phyloP scores from a whole-genome alignment of 2,113 vertebrate species.

The Oncorhynchus mykiss region DNA sequence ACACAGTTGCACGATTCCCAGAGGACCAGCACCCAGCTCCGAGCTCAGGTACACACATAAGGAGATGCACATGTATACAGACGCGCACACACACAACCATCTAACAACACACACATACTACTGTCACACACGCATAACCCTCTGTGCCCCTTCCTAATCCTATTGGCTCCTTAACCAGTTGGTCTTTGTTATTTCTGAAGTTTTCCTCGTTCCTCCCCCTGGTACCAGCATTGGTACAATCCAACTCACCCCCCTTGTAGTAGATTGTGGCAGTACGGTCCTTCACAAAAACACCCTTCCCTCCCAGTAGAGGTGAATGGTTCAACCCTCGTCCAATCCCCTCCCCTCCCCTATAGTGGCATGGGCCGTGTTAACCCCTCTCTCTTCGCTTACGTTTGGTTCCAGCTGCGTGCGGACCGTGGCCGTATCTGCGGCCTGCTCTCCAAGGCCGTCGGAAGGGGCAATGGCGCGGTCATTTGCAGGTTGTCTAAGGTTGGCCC shows the following conservation, averaged over 20 bases:
- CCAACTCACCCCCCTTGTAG: neutral
- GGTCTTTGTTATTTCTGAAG: neutral
- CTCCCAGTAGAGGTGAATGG: neutral
- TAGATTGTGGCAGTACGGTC: neutral
- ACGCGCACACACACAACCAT: neutral
- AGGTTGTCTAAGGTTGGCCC: conserved; percentile 70
- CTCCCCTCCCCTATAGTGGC: neutral
- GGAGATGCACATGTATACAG: neutral
- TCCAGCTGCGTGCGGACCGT: conserved; percentile 57
- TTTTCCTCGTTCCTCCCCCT: neutral
- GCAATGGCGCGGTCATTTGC: conserved; percentile 49
- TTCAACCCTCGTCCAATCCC: neutral
- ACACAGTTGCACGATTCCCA: conserved; percentile 87
- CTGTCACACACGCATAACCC: too few relatives aligned
- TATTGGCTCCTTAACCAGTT: neutral
- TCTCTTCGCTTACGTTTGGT: conserved; percentile 47
- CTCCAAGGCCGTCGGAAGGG: conserved; percentile 51
- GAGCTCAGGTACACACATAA: conserved; percentile 79
- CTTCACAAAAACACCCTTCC: neutral
- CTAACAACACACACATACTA: too few relatives aligned
- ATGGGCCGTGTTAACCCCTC: conserved; percentile 32
- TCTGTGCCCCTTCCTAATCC: neutral
- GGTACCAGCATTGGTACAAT: neutral
- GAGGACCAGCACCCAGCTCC: conserved; percentile 80
- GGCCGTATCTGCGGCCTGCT: conserved; percentile 60